Conservation (phyloP, 2,113 vertebrate genomes). For the Paralichthys olivaceus region DNA sequence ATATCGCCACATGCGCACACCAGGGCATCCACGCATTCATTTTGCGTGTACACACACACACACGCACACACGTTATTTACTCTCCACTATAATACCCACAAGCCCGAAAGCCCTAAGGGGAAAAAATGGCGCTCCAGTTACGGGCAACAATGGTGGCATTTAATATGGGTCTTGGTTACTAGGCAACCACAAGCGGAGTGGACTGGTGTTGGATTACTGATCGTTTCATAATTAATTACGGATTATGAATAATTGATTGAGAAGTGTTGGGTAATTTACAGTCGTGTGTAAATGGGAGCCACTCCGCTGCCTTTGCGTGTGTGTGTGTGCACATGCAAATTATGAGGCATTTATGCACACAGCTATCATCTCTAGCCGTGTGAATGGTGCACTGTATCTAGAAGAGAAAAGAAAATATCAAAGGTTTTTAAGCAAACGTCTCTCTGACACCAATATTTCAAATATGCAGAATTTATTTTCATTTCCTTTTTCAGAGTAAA, state of each 20-base stretch:
- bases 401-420: not conserved
- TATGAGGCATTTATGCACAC: conserved; percentile 48
- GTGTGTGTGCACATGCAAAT: conserved; percentile 43
- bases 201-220: conserved; percentile 82
- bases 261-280: conserved; percentile 82
- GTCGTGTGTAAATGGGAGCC: conserved; percentile 75
- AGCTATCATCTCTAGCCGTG: conserved; percentile 25
- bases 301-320: conserved; percentile 54
- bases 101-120: conserved; percentile 50
- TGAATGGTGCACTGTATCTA: conserved; percentile 16
- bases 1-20: conserved; percentile 43
- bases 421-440: conserved; percentile 1
- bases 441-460: not conserved
- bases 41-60: conserved; percentile 12
- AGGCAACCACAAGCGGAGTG: conserved; percentile 80
- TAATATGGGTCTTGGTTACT: conserved; percentile 81
- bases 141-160: conserved; percentile 79
- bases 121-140: conserved; percentile 71
- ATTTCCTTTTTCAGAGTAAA: not conserved
- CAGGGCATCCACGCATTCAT: conserved; percentile 15
- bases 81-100: conserved; percentile 56
- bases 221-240: conserved; percentile 84
- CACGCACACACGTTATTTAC: conserved; percentile 71
- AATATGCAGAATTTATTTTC: not conserved
- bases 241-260: conserved; percentile 83